Base-by-base conservation (phyloP, 2,888 invertebrate genomes). In the Alsophila aescularia region DNA sequence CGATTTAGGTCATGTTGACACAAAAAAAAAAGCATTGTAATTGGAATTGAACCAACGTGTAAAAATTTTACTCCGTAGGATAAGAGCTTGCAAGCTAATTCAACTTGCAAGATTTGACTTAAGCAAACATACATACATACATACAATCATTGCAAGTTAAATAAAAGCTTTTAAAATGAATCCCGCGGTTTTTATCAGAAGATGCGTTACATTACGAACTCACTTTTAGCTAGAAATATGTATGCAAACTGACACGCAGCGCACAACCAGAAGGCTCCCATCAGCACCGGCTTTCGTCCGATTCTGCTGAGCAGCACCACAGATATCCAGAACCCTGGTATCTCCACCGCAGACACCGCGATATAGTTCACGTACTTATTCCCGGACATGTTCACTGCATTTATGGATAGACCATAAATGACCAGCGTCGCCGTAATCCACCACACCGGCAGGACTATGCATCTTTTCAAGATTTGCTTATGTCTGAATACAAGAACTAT, bases 321-420 rank as follows among this genome's bases (percentile, higher is more conserved):
- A 0, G 93, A 93, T 40, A 92, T 60, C 54, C 93, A 77, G 67
- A 93, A 94, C 93, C 95, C 95, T 0, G 96, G 96, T 48, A 95
- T 93, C 75, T 95, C 95, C 4, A 94, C 92, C 7, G 92, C 75
- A 0, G 93, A 83, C 2, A 93, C 93, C 18, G 93, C 78, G 43
- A 94, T 92, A 69, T 94, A 95, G 81, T 95, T 95, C 9, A 93
- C 52, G 73, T 95, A 94, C 27, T 68, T 90, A 72, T 94, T 93
- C 1, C 94, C 94, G 2, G 92, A 92, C 59, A 95, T 81, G 12
- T 93, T 88, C 0, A 93, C 93, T 0, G 94, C 93, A 69, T 93
- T 94, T 32, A 95, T 79, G 0, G 93, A 93, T 36, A 95, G 73
- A 0, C 95, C 95, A 64, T 94, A 94, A 74, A 93, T 95, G 2